Evolutionary conservation across 2,113 vertebrate genomes (phyloP), one percentile per base, ranked within the genome.

Genomic region (Ceyx margarethae): DNA sequence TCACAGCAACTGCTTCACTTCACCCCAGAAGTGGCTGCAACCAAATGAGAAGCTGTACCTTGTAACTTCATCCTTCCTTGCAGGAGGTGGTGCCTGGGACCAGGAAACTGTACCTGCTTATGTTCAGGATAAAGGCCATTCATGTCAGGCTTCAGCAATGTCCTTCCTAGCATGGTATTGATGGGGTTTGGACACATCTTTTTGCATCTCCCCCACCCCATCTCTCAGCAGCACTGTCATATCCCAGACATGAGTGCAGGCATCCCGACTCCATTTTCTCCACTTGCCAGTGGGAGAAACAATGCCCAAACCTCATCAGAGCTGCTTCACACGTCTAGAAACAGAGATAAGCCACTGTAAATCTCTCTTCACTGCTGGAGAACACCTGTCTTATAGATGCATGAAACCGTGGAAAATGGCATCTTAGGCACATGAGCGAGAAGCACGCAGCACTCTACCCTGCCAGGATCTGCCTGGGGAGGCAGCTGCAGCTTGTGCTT

Each of bases 201-300:
- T 62, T 86, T 66, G 46, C 48, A 17, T 4, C 15, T 78, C 15
- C 23, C 13, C 13, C 54, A 85, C 15, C 14, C 8, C 3, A 11
- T 45, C 60, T 42, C 57, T 54, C 0, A 0, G 20, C 35, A 40
- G 28, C 0, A 1, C 28, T 81, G 28, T 45, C 2, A 0, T 22
- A 51, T 35, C 37, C 69, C 66, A 81, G 33, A 18, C 3, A 10
- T 46, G 11, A 62, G 22, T 3, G 3, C 31, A 51, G 46, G 21
- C 43, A 71, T 64, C 46, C 40, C 56, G 51, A 50, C 54, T 79
- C 71, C 2, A 4, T 7, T 77, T 84, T 17, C 33, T 74, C 28
- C 20, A 8, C 48, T 77, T 25, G 16, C 28, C 3, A 0, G 16
- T 51, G 9, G 26, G 37, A 81, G 51, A 80, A 91, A n/a, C 46